phyloP scores from a whole-genome alignment of 2,797 vertebrate genomes.

The Rhinoraja longicauda region DNA sequence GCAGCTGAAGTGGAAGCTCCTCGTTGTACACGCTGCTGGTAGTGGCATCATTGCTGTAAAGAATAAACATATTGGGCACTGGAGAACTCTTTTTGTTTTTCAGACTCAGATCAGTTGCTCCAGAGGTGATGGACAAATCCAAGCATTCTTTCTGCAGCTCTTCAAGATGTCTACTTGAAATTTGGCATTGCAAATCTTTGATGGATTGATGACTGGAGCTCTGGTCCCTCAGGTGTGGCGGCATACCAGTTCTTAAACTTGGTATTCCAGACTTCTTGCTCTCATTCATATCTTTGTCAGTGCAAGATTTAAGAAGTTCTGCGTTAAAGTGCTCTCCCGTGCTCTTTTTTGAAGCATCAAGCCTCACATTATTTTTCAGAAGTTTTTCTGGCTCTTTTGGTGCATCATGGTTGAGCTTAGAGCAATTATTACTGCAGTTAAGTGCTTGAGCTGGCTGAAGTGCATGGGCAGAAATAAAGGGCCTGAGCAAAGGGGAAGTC shows the following conservation, averaged over 20 bases:
- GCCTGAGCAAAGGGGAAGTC: not conserved
- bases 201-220: not conserved
- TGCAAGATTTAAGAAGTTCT: slow-evolving; percentile 27
- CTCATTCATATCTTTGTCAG: slow-evolving; percentile 25
- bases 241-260: not conserved
- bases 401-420: not conserved
- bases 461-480: slow-evolving; percentile 17
- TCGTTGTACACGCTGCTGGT: not conserved
- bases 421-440: slow-evolving; percentile 35
- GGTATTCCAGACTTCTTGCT: slow-evolving; percentile 24
- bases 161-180: not conserved
- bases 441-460: slow-evolving; percentile 34
- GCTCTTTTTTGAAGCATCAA: not conserved
- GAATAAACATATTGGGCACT: not conserved
- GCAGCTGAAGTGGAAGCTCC: not conserved
- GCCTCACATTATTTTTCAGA: not conserved
- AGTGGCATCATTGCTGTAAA: not conserved
- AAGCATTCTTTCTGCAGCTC: slow-evolving; percentile 22
- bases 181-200: not conserved
- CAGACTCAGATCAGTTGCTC: slow-evolving; percentile 30
- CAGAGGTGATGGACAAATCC: slow-evolving; percentile 16
- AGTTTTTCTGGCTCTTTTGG: not conserved
- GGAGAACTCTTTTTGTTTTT: not conserved
- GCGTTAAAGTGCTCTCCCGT: slow-evolving; percentile 30
- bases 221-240: not conserved